phyloP scores from a whole-genome alignment of 2,797 vertebrate genomes.

The Onychomys torridus region DNA sequence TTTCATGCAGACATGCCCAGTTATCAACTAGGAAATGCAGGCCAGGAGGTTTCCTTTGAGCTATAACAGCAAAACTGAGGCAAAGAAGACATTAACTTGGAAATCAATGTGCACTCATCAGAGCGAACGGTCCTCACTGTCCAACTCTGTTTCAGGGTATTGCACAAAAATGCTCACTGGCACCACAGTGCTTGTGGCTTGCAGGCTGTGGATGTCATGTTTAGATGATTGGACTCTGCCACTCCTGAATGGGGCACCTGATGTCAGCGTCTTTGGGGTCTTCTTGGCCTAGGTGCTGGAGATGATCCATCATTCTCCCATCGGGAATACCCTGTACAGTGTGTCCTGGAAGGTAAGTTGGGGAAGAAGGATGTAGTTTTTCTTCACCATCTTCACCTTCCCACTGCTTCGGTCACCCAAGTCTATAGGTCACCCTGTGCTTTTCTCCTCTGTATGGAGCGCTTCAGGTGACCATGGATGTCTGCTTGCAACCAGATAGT shows the following conservation, averaged over 20 bases:
- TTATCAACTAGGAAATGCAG: not conserved
- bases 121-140: not conserved
- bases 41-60: not conserved
- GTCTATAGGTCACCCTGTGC: no score
- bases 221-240: not conserved
- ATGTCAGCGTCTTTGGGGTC: not conserved
- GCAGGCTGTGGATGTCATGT: not conserved
- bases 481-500: not conserved
- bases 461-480: not conserved
- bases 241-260: not conserved
- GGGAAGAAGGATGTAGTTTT: not conserved
- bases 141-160: not conserved
- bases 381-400: not conserved
- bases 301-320: not conserved
- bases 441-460: not conserved
- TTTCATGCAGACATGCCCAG: not conserved
- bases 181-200: not conserved
- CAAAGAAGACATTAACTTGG: slow-evolving; percentile 1
- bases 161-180: not conserved
- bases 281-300: not conserved
- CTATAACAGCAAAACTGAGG: not conserved
- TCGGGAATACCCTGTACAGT: not conserved
- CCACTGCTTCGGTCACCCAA: fast-evolving
- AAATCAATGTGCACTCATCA: not conserved
- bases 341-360: not conserved